phyloP scores from a whole-genome alignment of 2,797 vertebrate species.

The Sebastes vulpes region DNA sequence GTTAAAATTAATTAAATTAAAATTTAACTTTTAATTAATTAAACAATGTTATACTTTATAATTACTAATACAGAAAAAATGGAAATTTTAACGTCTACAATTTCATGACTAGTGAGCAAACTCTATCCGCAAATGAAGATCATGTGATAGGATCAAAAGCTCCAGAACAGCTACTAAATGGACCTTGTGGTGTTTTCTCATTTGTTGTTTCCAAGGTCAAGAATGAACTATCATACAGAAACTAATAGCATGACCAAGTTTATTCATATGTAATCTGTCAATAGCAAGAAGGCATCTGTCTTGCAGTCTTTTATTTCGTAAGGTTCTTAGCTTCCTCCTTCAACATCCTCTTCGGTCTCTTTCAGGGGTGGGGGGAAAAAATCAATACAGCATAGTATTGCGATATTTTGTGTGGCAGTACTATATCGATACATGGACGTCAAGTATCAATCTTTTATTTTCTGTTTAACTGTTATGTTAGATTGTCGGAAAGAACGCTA shows the following conservation, averaged over 20 bases:
- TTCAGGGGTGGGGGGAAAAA: fast-evolving
- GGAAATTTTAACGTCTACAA: not conserved
- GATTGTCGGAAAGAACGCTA: no score
- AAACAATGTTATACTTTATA: not conserved
- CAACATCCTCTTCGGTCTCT: not conserved
- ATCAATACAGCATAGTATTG: no score
- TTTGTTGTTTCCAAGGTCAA: not conserved
- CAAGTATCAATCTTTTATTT: no score
- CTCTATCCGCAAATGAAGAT: not conserved
- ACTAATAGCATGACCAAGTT: no score
- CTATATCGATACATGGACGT: no score
- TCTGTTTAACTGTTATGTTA: not conserved
- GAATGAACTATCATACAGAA: no score
- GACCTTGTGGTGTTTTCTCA: not conserved
- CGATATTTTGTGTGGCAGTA: no score
- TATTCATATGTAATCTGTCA: not conserved
- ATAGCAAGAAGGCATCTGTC: no score
- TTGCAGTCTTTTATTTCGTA: no score
- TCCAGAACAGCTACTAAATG: not conserved
- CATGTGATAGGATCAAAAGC: not conserved
- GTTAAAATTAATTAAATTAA: not conserved
- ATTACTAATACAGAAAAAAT: no score
- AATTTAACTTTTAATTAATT: not conserved
- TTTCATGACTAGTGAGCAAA: not conserved
- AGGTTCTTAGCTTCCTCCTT: no score